A percentile compares a stretch with the other conserved stretches of the same genome.
These are phyloP conservation scores for Pseudolycoriella hygida DNA, from an alignment of 2,888 invertebrate genomes.

Conservation along the genomic window DNA sequence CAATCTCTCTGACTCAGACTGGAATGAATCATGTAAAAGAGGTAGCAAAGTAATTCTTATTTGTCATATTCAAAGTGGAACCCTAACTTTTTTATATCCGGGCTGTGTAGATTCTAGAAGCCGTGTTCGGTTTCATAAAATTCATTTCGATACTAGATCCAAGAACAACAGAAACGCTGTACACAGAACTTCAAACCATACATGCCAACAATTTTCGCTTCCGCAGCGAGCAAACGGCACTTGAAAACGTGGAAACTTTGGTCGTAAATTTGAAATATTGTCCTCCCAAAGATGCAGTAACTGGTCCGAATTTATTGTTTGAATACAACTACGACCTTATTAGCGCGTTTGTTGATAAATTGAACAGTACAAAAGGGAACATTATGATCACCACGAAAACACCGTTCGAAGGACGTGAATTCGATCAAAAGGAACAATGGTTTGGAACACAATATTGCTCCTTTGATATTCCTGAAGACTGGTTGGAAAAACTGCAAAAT, in stretches of 20 bases:
- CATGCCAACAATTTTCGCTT: slow-evolving; percentile 58
- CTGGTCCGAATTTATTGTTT: slow-evolving; percentile 54
- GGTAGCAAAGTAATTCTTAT: slow-evolving; percentile 22
- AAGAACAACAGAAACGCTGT: slow-evolving; percentile 52
- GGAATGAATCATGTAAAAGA: slow-evolving; percentile 53
- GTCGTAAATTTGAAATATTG: slow-evolving; percentile 66
- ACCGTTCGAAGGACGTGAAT: slow-evolving; percentile 23
- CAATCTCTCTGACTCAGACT: slow-evolving; percentile 56
- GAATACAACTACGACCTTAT: slow-evolving; percentile 52
- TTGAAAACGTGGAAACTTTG: slow-evolving; percentile 60
- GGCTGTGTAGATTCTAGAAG: slow-evolving; percentile 54
- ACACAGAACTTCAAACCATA: slow-evolving; percentile 48
- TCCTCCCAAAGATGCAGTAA: slow-evolving; percentile 59
- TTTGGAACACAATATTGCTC: slow-evolving; percentile 62
- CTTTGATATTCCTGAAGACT: slow-evolving; percentile 42
- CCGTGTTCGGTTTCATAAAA: slow-evolving; percentile 56
- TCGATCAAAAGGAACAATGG: slow-evolving; percentile 60
- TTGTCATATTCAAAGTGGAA: too few species aligned
- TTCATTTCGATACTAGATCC: slow-evolving; percentile 18
- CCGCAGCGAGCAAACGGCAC: slow-evolving; percentile 48
- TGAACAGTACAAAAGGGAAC: slow-evolving; percentile 24
- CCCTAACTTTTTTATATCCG: too few species aligned
- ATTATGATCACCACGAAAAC: slow-evolving; percentile 24
- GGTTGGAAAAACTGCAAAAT: slow-evolving; percentile 44
- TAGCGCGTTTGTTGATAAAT: slow-evolving; percentile 15